Conservation (phyloP, 2,888 invertebrate genomes). For the Sesamia inferens region DNA sequence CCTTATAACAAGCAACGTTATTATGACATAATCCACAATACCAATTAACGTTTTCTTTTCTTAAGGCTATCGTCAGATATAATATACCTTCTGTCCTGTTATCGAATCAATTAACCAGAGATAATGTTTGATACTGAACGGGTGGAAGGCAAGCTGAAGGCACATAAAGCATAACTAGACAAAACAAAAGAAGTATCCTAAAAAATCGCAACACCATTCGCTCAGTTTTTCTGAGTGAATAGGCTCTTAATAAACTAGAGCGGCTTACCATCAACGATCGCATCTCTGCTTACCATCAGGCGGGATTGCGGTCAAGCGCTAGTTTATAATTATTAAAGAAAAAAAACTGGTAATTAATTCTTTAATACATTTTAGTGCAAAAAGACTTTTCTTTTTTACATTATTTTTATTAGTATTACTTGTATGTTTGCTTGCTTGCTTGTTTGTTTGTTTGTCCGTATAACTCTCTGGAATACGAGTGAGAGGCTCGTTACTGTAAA, state of each 20-base stretch:
- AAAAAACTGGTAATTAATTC: not conserved
- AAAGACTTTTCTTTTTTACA: constrained; percentile 3
- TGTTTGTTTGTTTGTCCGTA: too few relatives aligned
- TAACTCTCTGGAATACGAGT: too few relatives aligned
- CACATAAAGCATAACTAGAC: not conserved
- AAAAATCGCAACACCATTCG: constrained; percentile 4
- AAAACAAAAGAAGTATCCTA: not conserved
- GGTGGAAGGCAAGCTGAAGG: too few relatives aligned
- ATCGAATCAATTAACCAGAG: not conserved
- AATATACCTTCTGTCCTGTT: not conserved
- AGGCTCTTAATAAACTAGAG: too few relatives aligned
- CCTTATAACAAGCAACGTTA: not conserved
- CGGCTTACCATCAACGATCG: too few relatives aligned
- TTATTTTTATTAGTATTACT: too few relatives aligned
- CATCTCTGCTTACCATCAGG: too few relatives aligned
- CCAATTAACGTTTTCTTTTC: not conserved
- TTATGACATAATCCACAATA: not conserved
- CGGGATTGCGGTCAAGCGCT: too few relatives aligned
- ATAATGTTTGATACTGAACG: not conserved
- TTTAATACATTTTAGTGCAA: not conserved
- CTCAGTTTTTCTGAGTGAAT: too few relatives aligned
- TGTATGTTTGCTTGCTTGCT: too few relatives aligned
- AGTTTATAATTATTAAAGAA: too few relatives aligned
- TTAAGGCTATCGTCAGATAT: not conserved
- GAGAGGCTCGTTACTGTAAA: too few relatives aligned